Base-by-base conservation (phyloP, 2,113 vertebrate genomes). In the Zeus faber region DNA sequence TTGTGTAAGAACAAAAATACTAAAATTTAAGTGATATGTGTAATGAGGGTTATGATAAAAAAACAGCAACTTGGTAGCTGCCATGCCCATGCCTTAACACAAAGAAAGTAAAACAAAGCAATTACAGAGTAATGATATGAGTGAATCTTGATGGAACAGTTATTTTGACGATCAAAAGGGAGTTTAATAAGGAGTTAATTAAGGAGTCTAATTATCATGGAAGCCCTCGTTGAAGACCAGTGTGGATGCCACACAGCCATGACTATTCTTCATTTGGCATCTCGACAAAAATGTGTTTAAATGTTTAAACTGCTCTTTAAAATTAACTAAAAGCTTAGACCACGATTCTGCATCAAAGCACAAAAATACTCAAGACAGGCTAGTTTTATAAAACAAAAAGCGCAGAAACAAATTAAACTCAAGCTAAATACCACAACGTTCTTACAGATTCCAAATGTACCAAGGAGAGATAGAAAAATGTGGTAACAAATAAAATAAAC, bases 61-160 rank as follows among this genome's bases (percentile, higher is more conserved):
- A n/a, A n/a, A n/a, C n/a, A n/a, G 58, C 44, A 54, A 47, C 9
- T 49, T 37, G 40, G 33, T 39, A 62, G 23, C 63, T 0, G 9
- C 61, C 72, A 84, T 75, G 76, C 76, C 73, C 74, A 77, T 74
- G 62, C 74, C 29, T 71, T 68, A 54, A 54, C 26, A 70, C 16
- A 31, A 60, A 47, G 26, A 54, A 22, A 54, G 18, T 52, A 44
- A 41, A 53, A 70, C 49, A 60, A 4, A 33, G 40, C 33, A 53
- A 1, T 33, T 27, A 59, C 41, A 33, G 22, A 33, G 39, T 24
- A 40, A 29, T 53, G 27, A 51, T 45, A 26, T 29, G 2, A 37
- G n/a, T n/a, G n/a, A n/a, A n/a, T n/a, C n/a, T n/a, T n/a, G n/a
- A n/a, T n/a, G n/a, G n/a, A n/a, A n/a, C n/a, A n/a, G n/a, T n/a